These are phyloP conservation scores for Okapia johnstoni DNA, from an alignment of 2,113 vertebrate genomes.

Conservation along the genomic window DNA sequence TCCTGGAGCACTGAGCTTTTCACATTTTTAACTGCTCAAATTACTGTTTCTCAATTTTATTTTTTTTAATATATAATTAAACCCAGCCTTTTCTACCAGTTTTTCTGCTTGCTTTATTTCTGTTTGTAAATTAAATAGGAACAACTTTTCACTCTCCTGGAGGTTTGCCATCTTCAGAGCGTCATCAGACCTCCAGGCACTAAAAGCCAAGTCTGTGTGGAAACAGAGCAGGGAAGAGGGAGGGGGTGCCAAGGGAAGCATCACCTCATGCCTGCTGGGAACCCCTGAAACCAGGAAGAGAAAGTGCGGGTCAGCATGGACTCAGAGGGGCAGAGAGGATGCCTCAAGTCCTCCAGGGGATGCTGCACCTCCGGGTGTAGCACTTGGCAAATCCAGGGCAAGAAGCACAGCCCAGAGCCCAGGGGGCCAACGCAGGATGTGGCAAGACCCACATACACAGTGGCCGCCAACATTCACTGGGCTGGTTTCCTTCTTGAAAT, in stretches of 20 bases:
- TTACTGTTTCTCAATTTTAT: background rate
- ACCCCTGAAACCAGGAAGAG: background rate
- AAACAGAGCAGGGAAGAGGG: background rate
- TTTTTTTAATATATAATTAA: background rate
- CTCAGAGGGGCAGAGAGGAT: background rate
- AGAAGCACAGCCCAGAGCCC: background rate
- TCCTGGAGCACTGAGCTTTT: background rate
- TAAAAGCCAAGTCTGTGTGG: background rate
- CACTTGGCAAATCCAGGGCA: background rate
- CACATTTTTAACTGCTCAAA: background rate
- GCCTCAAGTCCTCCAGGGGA: background rate
- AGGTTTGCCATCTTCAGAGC: background rate
- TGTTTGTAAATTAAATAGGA: background rate
- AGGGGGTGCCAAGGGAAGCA: background rate
- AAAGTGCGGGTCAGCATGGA: fast-evolving
- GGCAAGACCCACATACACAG: background rate
- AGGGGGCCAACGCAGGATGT: background rate
- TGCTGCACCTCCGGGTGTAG: fast-evolving
- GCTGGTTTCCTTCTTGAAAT: conserved; percentile 15
- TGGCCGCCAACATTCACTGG: background rate
- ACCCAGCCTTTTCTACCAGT: background rate
- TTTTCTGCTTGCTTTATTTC: background rate
- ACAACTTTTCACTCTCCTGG: background rate
- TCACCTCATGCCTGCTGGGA: background rate
- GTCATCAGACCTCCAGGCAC: background rate